Conservation (phyloP, 2,113 vertebrate genomes). For the Sphyrna mokarran region DNA sequence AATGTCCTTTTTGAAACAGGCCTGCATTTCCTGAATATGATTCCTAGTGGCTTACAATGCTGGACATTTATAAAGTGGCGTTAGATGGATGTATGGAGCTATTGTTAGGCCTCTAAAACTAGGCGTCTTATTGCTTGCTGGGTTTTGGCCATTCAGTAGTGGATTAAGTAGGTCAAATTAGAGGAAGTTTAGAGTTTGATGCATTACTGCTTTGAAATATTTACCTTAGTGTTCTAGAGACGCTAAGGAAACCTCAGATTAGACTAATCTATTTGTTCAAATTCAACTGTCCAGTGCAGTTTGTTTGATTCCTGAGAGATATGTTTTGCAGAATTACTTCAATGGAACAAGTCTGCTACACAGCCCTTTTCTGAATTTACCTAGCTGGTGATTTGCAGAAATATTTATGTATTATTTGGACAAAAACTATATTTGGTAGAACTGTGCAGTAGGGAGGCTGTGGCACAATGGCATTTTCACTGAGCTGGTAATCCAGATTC, state of each 20-base stretch:
- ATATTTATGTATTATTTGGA: neutral
- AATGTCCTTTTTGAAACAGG: constrained; percentile 23
- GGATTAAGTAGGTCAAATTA: neutral
- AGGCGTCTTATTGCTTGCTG: neutral
- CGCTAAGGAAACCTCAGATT: neutral
- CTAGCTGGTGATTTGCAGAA: neutral
- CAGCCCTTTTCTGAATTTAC: neutral
- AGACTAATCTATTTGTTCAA: neutral
- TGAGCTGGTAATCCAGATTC: too few relatives aligned
- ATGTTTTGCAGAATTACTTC: neutral
- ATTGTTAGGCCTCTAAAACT: constrained; percentile 1
- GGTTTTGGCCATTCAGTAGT: neutral
- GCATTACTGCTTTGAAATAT: neutral
- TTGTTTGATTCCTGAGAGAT: neutral
- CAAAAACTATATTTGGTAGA: neutral
- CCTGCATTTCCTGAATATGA: constrained; percentile 5
- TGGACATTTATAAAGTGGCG: neutral
- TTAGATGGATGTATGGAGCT: neutral
- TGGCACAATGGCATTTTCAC: too few relatives aligned
- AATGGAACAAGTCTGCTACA: neutral
- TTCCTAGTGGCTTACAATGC: constrained; percentile 18
- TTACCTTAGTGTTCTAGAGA: neutral
- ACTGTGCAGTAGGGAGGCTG: neutral
- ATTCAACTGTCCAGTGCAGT: neutral
- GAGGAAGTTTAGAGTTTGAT: neutral